Conservation (phyloP, 2,888 invertebrate species). For the Mesorhabditis sp. region DNA sequence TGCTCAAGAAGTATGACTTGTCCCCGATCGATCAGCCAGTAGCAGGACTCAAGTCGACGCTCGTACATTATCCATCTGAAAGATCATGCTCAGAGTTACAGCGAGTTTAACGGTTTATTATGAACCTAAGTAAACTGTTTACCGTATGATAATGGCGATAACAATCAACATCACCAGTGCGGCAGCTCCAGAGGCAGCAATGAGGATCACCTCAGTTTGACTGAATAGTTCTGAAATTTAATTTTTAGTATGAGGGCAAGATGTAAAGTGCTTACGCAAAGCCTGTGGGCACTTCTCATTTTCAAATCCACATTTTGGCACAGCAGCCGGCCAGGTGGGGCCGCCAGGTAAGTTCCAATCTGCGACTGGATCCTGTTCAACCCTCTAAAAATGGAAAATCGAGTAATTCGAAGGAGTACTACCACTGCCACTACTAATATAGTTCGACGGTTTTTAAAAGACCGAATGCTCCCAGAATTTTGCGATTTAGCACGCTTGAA, state of each 20-base stretch:
- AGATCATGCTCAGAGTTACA: background rate
- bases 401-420: no score
- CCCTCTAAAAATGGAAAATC: no score
- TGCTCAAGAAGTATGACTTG: constrained; percentile 24
- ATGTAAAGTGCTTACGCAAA: constrained; percentile 16
- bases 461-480: no score
- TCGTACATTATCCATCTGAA: constrained; percentile 31
- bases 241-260: constrained; percentile 11
- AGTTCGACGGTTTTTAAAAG: no score
- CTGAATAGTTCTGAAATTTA: constrained; percentile 14
- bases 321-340: no score
- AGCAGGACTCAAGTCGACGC: constrained; percentile 27
- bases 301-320: constrained; percentile 32
- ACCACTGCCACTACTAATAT: no score
- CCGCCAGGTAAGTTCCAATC: no score
- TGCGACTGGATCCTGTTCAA: no score
- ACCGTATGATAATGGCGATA: constrained; percentile 23
- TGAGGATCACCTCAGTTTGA: constrained; percentile 28
- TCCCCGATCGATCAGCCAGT: constrained; percentile 24
- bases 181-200: constrained; percentile 22
- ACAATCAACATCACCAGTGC: constrained; percentile 19
- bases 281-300: constrained; percentile 20
- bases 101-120: background rate
- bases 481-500: no score
- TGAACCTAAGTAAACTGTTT: background rate